These are phyloP conservation scores for Fringilla coelebs DNA, from an alignment of 2,797 vertebrate genomes.

Conservation along the genomic window DNA sequence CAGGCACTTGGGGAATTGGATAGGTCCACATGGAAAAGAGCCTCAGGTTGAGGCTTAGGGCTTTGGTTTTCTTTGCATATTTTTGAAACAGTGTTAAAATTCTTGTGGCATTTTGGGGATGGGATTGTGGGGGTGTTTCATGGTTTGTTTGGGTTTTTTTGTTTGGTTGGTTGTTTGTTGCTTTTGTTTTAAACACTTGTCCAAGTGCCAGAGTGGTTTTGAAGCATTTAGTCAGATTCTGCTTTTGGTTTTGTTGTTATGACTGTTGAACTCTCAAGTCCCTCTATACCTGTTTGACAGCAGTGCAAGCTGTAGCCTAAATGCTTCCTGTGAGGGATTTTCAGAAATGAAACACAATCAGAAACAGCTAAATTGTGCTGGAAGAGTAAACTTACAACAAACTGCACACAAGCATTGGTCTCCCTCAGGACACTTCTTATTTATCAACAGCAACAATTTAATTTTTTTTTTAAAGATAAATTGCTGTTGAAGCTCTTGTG, in stretches of 20 bases:
- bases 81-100: neutral
- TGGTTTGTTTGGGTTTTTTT: neutral
- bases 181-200: neutral
- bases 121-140: neutral
- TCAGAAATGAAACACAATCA: neutral
- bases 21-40: neutral
- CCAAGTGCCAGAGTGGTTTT: neutral
- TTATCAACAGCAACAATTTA: neutral
- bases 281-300: neutral
- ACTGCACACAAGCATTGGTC: neutral
- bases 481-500: neutral
- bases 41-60: neutral
- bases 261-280: neutral
- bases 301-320: rapidly evolving
- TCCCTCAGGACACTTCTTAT: neutral
- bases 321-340: neutral
- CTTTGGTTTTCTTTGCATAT: neutral
- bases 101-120: neutral
- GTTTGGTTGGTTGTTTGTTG: neutral
- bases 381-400: neutral
- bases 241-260: neutral
- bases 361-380: neutral
- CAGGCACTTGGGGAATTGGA: neutral
- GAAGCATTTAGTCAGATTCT: neutral
- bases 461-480: neutral